A percentile compares a stretch with the other conserved stretches of the same genome.
Conservation (phyloP, 2,113 vertebrate species). For the Oenanthe melanoleuca region DNA sequence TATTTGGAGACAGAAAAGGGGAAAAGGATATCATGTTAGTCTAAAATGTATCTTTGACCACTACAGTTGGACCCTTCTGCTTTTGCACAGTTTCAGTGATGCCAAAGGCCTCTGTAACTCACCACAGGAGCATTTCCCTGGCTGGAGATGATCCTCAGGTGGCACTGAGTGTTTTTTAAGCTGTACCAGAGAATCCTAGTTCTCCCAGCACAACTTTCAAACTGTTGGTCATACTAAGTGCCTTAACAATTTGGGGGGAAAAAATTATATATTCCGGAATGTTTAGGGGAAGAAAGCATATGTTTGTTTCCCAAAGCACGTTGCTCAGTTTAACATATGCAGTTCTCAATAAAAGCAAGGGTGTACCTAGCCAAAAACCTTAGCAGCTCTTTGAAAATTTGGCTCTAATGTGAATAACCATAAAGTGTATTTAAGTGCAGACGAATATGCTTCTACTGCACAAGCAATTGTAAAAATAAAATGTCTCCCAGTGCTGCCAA, state of each 20-base stretch:
- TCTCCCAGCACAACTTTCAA: neutral
- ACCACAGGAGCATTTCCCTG: neutral
- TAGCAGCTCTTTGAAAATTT: slow-evolving; percentile 61
- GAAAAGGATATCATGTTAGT: neutral
- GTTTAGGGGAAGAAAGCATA: neutral
- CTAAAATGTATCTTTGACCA: neutral
- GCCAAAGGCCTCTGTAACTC: accelerated
- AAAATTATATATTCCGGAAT: neutral
- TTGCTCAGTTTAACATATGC: neutral
- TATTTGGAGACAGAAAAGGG: neutral
- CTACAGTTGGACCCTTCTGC: neutral
- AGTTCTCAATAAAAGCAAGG: slow-evolving; percentile 10
- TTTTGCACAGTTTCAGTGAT: neutral
- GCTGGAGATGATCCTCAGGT: neutral
- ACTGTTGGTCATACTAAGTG: neutral
- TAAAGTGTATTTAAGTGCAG: slow-evolving; percentile 45
- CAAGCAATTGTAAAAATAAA: slow-evolving; percentile 73
- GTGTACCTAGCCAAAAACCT: slow-evolving; percentile 44
- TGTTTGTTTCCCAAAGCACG: neutral
- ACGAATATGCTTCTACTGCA: slow-evolving; percentile 51
- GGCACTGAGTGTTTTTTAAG: neutral
- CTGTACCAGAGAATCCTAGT: neutral
- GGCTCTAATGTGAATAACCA: slow-evolving; percentile 55
- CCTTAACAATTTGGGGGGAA: neutral
- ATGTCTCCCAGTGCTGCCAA: slow-evolving; percentile 64